Percentiles rank a stretch among this genome's conserved stretches.
Conservation (phyloP, 2,888 invertebrate genomes). For the Apamea sordens region DNA sequence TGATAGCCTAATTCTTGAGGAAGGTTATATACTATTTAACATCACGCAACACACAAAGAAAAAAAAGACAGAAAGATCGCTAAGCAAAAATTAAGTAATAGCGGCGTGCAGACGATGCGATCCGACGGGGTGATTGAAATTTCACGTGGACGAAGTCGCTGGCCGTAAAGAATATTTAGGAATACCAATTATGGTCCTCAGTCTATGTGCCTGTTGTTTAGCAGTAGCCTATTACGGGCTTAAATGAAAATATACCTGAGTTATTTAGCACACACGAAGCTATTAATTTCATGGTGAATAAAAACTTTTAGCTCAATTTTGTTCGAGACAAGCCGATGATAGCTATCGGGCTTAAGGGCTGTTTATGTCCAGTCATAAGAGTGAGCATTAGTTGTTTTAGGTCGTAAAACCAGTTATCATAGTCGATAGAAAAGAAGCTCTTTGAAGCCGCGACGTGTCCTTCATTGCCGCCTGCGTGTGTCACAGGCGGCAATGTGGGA, state of each 20-base stretch:
- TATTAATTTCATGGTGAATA: background rate
- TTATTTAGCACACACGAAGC: too few relatives aligned
- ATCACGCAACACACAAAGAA: too few relatives aligned
- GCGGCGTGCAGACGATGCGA: too few relatives aligned
- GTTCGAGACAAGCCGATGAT: background rate
- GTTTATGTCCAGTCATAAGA: background rate
- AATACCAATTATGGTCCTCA: background rate
- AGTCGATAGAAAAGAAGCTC: slow-evolving; percentile 5
- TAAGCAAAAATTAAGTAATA: too few relatives aligned
- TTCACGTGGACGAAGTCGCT: too few relatives aligned
- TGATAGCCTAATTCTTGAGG: background rate
- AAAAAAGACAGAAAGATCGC: too few relatives aligned
- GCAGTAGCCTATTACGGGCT: background rate
- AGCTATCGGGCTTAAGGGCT: background rate
- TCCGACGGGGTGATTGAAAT: too few relatives aligned
- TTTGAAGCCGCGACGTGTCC: background rate
- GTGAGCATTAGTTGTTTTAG: slow-evolving; percentile 2
- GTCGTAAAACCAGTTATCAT: slow-evolving; percentile 21
- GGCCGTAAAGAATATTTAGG: background rate
- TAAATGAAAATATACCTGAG: slow-evolving; percentile 11
- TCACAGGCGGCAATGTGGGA: slow-evolving; percentile 1
- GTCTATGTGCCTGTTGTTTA: background rate
- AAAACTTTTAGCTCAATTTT: background rate
- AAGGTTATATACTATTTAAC: background rate
- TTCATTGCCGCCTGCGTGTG: background rate